Evolutionary conservation across 92 coral and sea anemone species (phyloP), one percentile per base, ranked within the genome.

Genomic region (Palythoa heliodiscus): DNA sequence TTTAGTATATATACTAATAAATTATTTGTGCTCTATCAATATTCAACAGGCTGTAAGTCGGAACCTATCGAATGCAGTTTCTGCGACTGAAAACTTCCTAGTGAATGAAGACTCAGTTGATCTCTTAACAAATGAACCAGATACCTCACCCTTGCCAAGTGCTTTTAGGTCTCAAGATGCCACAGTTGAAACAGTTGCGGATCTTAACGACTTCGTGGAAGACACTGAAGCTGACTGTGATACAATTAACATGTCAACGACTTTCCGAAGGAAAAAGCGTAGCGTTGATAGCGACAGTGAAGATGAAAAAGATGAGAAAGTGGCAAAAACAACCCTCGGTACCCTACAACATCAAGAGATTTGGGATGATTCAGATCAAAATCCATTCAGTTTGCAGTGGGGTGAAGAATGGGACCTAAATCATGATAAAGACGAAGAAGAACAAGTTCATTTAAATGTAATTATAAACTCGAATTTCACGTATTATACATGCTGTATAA

Each of bases 361-460:
- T 5, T 75, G 35, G 79, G 63, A 20, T 20, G 20, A 24, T 38
- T 52, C 19, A 39, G 79, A 52, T 5, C 15, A 50, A 23, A 75
- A 78, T 78, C 73, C 70, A 0, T 78, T 78, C 58, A 63, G 70
- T 63, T 78, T 78, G 53, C 71, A 43, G 1, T 78, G 83, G 83
- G 71, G 55, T 43, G 71, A 61, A 3, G 72, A 78, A 48, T 22
- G 39, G 71, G 83, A 78, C 38, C 11, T 37, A 35, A 61, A 78
- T 11, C 3, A 19, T 22, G 68, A 24, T 25, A 63, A 63, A 7
- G 57, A 78, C 58, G n/a, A 37, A 23, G n/a, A 40, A 20, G 60
- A 75, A 24, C 63, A 63, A 54, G 83, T 61, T 39, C 12, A 54
- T 25, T 37, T 15, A 58, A 7, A 0, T 35, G 47, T 40, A 29